Evolutionary conservation across 2,113 vertebrate genomes (phyloP).

Genomic region (Okapia johnstoni): DNA sequence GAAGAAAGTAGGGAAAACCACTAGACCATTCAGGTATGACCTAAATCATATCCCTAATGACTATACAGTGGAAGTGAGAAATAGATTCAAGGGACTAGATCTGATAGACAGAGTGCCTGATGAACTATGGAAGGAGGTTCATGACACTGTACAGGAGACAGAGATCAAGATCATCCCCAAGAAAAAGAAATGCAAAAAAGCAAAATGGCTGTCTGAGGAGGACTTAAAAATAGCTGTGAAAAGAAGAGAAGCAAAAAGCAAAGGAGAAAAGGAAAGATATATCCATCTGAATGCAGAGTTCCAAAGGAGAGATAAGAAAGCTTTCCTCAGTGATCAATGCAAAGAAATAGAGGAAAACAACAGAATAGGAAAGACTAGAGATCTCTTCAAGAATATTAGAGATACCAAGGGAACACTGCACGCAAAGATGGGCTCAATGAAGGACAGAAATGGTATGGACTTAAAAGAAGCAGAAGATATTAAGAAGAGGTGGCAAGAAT

Average conservation of each 20-base stretch:
- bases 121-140: rapidly evolving
- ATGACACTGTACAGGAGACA: no score
- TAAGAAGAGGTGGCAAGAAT: background rate
- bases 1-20: background rate
- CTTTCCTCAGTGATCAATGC: background rate
- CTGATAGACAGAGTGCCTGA: no score
- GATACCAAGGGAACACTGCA: background rate
- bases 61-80: no score
- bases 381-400: background rate
- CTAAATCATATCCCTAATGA: no score
- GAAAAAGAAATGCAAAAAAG: no score
- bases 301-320: background rate
- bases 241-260: rapidly evolving
- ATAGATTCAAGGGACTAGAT: no score
- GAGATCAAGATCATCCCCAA: no score
- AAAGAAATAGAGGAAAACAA: background rate
- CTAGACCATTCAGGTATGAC: no score
- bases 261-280: background rate
- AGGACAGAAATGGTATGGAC: background rate
- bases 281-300: rapidly evolving
- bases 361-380: background rate
- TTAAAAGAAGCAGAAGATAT: background rate
- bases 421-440: background rate
- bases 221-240: background rate
- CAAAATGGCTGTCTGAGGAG: no score